A percentile compares a stretch with the other conserved stretches of the same genome.
phyloP scores from a whole-genome alignment of 2,113 vertebrate genomes.

The Sterrhoptilus dennistouni region DNA sequence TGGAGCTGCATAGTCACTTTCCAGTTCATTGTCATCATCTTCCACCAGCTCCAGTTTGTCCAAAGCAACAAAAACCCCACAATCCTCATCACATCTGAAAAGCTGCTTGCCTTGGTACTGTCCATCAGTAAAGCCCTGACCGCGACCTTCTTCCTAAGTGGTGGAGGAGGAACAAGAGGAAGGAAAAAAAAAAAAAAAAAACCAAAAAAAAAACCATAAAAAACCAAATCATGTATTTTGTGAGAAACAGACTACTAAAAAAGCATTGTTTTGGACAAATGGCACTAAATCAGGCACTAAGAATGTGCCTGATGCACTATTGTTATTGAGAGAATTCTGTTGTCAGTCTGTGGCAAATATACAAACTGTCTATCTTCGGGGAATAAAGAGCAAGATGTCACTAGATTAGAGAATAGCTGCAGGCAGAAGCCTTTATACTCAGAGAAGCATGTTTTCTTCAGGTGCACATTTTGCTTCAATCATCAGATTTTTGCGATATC shows the following conservation, averaged over 20 bases:
- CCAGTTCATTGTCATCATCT: slow-evolving; percentile 83
- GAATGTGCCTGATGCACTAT: not conserved
- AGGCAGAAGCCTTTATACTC: not conserved
- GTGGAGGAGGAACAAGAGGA: not conserved
- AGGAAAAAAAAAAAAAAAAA: too few species aligned
- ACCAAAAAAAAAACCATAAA: not conserved
- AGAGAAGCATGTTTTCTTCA: not conserved
- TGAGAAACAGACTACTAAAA: not conserved
- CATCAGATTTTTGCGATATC: not conserved
- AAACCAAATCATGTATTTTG: not conserved
- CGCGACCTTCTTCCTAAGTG: slow-evolving; percentile 92
- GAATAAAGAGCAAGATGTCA: not conserved
- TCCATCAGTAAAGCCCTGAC: slow-evolving; percentile 96
- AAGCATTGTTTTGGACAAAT: not conserved
- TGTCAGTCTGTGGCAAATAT: not conserved
- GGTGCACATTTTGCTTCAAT: not conserved
- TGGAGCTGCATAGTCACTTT: slow-evolving; percentile 84
- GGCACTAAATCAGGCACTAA: too few species aligned
- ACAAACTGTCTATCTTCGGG: not conserved
- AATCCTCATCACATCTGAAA: slow-evolving; percentile 96
- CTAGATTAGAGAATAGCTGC: not conserved
- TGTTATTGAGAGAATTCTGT: not conserved
- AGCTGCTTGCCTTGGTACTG: slow-evolving; percentile 95
- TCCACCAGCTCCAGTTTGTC: slow-evolving; percentile 96
- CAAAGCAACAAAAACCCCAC: slow-evolving; percentile 94